Evolutionary conservation across 2,797 vertebrate species (phyloP).

Genomic region (Tolypeutes matacus): DNA sequence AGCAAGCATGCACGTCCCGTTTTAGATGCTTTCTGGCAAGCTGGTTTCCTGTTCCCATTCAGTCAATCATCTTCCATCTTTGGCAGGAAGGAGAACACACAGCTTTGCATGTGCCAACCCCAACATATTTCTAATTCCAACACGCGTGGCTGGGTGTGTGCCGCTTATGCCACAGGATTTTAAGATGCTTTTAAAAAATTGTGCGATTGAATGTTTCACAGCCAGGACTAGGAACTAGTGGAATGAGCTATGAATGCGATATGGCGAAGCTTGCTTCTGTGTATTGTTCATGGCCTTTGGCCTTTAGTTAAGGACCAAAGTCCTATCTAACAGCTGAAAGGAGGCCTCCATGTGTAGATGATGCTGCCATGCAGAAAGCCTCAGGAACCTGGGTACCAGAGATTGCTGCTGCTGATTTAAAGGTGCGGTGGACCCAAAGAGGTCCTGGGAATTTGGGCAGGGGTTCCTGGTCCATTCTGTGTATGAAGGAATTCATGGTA

Average conservation of each 20-base stretch:
- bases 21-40: slow-evolving; percentile 75
- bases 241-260: not conserved
- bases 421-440: not conserved
- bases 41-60: slow-evolving; percentile 79
- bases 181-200: slow-evolving; percentile 46
- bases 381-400: not conserved
- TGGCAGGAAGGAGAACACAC: slow-evolving; percentile 77
- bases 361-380: fast-evolving
- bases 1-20: not conserved
- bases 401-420: not conserved
- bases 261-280: not conserved
- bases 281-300: not conserved
- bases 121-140: slow-evolving; percentile 78
- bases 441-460: not conserved
- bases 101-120: slow-evolving; percentile 72
- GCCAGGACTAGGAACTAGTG: not conserved
- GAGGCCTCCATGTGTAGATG: fast-evolving
- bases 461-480: not conserved
- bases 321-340: not conserved
- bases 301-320: not conserved
- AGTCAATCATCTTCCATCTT: slow-evolving; percentile 77
- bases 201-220: not conserved
- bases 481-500: not conserved
- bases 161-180: slow-evolving; percentile 17
- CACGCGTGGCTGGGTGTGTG: slow-evolving; percentile 25